These are phyloP conservation scores for Pseudopodoces humilis DNA, from an alignment of 2,113 vertebrate genomes.

Conservation along the genomic window DNA sequence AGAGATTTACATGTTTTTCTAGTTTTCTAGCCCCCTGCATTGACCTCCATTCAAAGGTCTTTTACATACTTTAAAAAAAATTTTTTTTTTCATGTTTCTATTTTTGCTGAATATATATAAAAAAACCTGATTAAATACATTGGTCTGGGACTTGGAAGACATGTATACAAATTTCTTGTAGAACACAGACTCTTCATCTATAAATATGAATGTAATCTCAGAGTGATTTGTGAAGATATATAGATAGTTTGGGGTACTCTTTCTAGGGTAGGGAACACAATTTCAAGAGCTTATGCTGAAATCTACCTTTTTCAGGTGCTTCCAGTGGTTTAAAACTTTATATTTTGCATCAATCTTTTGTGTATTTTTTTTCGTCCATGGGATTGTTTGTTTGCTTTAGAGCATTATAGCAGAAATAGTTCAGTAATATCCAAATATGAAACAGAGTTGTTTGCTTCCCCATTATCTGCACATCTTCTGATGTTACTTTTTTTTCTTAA, in stretches of 20 bases:
- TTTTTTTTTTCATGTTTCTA: neutral
- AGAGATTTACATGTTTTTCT: neutral
- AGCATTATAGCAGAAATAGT: neutral
- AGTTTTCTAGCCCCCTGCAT: neutral
- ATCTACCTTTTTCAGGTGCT: neutral
- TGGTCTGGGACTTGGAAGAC: neutral
- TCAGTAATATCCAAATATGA: neutral
- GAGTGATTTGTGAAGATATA: neutral
- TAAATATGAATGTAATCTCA: neutral
- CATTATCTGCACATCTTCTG: neutral
- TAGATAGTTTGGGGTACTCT: fast-evolving
- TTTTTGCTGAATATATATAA: neutral
- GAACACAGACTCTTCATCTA: neutral
- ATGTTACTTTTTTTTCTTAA: neutral
- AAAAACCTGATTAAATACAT: neutral
- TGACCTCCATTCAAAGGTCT: neutral
- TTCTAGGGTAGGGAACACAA: neutral
- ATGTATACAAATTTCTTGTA: neutral
- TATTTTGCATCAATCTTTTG: neutral
- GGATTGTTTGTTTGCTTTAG: neutral
- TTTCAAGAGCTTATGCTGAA: neutral
- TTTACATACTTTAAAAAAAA: neutral
- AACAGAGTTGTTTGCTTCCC: neutral
- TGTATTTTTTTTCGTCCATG: neutral
- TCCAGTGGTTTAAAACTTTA: neutral